These are phyloP conservation scores for Desmophyllum pertusum DNA, from an alignment of 92 coral and sea anemone species.

Conservation along the genomic window DNA sequence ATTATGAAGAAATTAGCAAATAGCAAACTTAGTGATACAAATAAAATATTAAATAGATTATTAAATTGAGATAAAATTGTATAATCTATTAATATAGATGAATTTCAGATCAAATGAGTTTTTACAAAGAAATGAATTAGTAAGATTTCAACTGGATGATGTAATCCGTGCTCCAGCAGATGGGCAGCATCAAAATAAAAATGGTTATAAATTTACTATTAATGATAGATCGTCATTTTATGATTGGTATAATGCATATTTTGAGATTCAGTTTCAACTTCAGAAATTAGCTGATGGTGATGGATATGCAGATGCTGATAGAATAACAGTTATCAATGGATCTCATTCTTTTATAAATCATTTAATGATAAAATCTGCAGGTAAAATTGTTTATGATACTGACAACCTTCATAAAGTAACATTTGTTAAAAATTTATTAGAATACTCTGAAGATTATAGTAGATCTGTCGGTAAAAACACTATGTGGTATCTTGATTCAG, in stretches of 20 bases:
- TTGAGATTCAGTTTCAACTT: neutral
- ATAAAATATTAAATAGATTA: too few species aligned
- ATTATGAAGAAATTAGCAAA: neutral
- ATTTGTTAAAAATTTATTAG: neutral
- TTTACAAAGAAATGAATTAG: neutral
- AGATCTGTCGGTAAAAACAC: neutral
- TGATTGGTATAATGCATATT: conserved; percentile 28
- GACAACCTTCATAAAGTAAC: neutral
- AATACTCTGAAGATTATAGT: conserved; percentile 5
- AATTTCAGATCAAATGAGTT: conserved; percentile 6
- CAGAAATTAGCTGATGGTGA: conserved; percentile 21
- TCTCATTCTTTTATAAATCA: neutral
- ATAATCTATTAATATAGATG: neutral
- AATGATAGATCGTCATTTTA: neutral
- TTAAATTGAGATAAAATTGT: neutral
- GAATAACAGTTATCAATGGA: too few species aligned
- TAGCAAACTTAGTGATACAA: neutral
- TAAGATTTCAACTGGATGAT: neutral
- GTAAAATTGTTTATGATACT: conserved; percentile 24
- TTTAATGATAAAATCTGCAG: neutral
- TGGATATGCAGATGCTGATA: neutral
- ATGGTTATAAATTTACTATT: neutral
- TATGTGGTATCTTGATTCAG: conserved; percentile 1
- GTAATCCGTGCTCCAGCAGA: neutral
- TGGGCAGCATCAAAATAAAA: conserved; percentile 1